phyloP scores from a whole-genome alignment of 2,888 invertebrate genomes.

The Chironomus tentans region DNA sequence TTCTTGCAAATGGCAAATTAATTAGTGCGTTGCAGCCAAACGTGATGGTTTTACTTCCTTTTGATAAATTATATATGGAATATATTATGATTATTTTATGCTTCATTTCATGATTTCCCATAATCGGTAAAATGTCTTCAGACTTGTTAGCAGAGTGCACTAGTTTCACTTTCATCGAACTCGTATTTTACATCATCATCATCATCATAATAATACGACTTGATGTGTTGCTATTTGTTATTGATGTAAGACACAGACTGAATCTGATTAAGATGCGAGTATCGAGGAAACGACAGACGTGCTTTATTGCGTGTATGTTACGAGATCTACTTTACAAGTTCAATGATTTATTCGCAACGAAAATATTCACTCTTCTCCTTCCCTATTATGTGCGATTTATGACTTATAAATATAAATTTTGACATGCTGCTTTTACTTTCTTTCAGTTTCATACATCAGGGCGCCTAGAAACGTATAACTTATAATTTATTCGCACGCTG shows the following conservation, averaged over 20 bases:
- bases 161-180: not conserved
- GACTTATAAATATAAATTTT: not conserved
- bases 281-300: not conserved
- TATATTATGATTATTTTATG: not conserved
- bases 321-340: not conserved
- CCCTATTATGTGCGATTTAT: not conserved
- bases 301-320: not conserved
- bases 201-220: not conserved
- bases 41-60: constrained; percentile 4
- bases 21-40: not conserved
- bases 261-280: not conserved
- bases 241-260: not conserved
- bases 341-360: not conserved
- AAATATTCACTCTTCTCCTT: not conserved
- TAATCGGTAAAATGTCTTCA: not conserved
- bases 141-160: not conserved
- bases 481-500: not conserved
- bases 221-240: not conserved
- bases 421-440: not conserved
- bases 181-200: not conserved
- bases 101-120: not conserved
- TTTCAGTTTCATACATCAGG: not conserved
- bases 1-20: not conserved
- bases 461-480: not conserved
- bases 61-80: not conserved